These are phyloP conservation scores for Sialia sialis DNA, from an alignment of 2,113 vertebrate species.

Conservation along the genomic window DNA sequence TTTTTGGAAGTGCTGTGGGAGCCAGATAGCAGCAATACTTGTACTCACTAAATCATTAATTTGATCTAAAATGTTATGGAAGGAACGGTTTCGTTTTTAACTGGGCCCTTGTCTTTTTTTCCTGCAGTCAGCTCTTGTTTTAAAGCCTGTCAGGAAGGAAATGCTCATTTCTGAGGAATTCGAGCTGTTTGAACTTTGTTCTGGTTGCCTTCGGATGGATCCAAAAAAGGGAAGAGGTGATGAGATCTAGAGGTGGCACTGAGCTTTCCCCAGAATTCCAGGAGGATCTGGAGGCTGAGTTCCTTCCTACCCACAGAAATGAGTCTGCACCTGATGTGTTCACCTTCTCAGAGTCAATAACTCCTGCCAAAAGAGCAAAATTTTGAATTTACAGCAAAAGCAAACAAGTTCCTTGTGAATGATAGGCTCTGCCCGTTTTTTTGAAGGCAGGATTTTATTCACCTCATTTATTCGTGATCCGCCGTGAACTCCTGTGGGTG, in stretches of 20 bases:
- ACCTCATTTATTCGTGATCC: background rate
- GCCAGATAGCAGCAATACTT: background rate
- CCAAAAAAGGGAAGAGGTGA: background rate
- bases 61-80: background rate
- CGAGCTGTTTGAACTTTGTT: background rate
- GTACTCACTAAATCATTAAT: background rate
- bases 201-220: background rate
- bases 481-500: background rate
- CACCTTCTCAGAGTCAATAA: background rate
- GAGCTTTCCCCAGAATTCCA: background rate
- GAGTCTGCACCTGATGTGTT: accelerated
- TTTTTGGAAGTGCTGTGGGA: background rate
- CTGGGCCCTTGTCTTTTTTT: too few relatives aligned
- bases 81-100: background rate
- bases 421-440: background rate
- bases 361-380: background rate
- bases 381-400: background rate
- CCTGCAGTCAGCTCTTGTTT: background rate
- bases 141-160: background rate
- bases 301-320: background rate
- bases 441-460: background rate
- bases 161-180: background rate
- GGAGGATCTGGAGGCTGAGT: background rate
- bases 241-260: background rate
- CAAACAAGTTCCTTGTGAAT: background rate